Conservation (phyloP, 2,797 vertebrate species). For the Bovichtus variegatus region DNA sequence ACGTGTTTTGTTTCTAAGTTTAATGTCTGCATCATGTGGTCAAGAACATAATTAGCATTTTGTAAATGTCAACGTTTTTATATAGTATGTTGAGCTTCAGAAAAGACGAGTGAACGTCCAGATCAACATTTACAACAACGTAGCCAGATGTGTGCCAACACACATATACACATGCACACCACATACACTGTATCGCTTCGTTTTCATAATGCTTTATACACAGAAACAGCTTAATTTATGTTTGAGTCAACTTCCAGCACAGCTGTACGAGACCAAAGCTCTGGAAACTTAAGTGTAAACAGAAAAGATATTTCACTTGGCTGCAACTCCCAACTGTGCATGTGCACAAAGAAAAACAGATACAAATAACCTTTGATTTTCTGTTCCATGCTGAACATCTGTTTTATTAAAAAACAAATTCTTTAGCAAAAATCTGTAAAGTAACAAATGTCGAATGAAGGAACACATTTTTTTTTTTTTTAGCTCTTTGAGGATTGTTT, state of each 20-base stretch:
- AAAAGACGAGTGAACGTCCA: too few species aligned
- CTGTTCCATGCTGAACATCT: constrained; percentile 37
- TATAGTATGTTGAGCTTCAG: not conserved
- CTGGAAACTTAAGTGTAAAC: constrained; percentile 29
- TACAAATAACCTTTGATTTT: constrained; percentile 46
- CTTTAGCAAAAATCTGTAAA: constrained; percentile 4
- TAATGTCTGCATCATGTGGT: not conserved
- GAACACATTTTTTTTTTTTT: not conserved
- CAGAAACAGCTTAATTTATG: constrained; percentile 18
- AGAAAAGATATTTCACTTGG: constrained; percentile 58
- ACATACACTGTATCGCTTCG: not conserved
- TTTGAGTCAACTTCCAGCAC: constrained; percentile 40
- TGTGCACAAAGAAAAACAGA: constrained; percentile 40
- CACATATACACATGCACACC: not conserved
- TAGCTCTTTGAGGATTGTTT: not conserved
- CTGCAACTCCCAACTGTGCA: constrained; percentile 18
- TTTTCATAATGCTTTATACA: not conserved
- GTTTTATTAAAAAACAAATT: constrained; percentile 39
- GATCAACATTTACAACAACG: not conserved
- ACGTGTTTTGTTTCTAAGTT: not conserved
- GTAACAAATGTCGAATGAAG: constrained; percentile 1
- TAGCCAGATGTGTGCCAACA: not conserved
- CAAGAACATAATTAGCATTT: not conserved
- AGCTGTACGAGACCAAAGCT: constrained; percentile 47
- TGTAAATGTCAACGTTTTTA: not conserved